Conservation (phyloP, 2,888 invertebrate species). For the Drosophila pullipes region DNA sequence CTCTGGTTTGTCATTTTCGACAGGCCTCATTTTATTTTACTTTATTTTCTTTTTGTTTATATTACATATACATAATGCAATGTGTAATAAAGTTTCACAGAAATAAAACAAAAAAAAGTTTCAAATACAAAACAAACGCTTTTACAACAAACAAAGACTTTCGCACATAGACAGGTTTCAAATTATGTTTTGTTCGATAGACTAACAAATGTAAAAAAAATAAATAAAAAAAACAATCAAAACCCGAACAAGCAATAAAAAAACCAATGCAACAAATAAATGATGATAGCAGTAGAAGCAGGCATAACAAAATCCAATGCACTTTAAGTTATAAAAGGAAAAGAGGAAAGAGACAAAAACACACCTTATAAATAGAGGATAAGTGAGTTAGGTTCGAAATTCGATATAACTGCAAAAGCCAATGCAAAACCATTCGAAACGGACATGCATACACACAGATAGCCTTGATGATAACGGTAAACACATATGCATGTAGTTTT, state of each 20-base stretch:
- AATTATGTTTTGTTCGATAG: slow-evolving; percentile 48
- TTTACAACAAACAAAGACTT: slow-evolving; percentile 13
- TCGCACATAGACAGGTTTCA: slow-evolving; percentile 70
- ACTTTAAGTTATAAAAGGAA: slow-evolving; percentile 22
- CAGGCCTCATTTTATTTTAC: neutral
- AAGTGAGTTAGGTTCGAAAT: slow-evolving; percentile 49
- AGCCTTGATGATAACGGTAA: slow-evolving; percentile 29
- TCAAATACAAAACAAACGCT: neutral
- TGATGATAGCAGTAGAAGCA: neutral
- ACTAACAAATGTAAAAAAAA: slow-evolving; percentile 37
- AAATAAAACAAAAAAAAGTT: slow-evolving; percentile 10
- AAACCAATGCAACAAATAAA: slow-evolving; percentile 27
- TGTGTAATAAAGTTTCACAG: slow-evolving; percentile 15
- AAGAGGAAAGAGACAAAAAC: slow-evolving; percentile 7
- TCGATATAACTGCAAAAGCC: slow-evolving; percentile 18
- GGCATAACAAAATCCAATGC: slow-evolving; percentile 3
- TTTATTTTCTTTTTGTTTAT: slow-evolving; percentile 9
- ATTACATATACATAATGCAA: neutral
- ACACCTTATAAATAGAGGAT: slow-evolving; percentile 45
- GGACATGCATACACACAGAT: slow-evolving; percentile 2
- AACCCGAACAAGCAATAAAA: slow-evolving; percentile 33
- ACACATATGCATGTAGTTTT: slow-evolving; percentile 42
- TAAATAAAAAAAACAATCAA: slow-evolving; percentile 36
- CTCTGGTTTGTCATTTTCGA: neutral
- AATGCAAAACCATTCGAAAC: slow-evolving; percentile 26